phyloP scores from a whole-genome alignment of 2,797 vertebrate species.

The Onychomys leucogaster region DNA sequence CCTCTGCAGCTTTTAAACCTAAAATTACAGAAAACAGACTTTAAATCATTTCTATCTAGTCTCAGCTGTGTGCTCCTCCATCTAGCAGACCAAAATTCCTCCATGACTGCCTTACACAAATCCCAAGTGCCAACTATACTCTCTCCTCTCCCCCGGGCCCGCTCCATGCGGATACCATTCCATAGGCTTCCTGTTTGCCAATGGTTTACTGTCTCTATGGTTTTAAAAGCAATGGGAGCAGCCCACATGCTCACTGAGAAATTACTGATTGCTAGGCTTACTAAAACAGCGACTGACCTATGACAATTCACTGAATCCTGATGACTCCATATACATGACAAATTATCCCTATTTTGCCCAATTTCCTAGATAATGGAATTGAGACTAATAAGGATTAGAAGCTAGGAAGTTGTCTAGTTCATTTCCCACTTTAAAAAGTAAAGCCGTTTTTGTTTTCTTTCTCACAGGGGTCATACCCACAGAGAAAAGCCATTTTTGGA shows the following conservation, averaged over 20 bases:
- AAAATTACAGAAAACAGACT: conserved; percentile 69
- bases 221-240: neutral
- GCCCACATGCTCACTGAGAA: neutral
- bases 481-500: conserved; percentile 51
- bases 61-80: neutral
- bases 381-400: conserved; percentile 1
- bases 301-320: conserved; percentile 11
- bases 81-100: conserved; percentile 22
- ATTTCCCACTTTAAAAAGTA: conserved; percentile 37
- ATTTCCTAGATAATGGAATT: neutral
- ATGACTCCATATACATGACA: neutral
- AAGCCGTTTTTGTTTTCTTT: neutral
- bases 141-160: accelerated
- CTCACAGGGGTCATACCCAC: conserved; percentile 8
- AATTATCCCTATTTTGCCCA: neutral
- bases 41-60: neutral
- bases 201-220: neutral
- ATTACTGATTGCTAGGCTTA: neutral
- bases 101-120: neutral
- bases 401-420: conserved; percentile 21
- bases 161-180: neutral
- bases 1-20: conserved; percentile 97
- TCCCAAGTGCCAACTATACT: neutral
- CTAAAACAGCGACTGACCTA: neutral
- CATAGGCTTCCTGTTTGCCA: neutral